A percentile compares a stretch with the other conserved stretches of the same genome.
These are phyloP conservation scores for Albula goreensis DNA, from an alignment of 2,113 vertebrate species.

Conservation along the genomic window DNA sequence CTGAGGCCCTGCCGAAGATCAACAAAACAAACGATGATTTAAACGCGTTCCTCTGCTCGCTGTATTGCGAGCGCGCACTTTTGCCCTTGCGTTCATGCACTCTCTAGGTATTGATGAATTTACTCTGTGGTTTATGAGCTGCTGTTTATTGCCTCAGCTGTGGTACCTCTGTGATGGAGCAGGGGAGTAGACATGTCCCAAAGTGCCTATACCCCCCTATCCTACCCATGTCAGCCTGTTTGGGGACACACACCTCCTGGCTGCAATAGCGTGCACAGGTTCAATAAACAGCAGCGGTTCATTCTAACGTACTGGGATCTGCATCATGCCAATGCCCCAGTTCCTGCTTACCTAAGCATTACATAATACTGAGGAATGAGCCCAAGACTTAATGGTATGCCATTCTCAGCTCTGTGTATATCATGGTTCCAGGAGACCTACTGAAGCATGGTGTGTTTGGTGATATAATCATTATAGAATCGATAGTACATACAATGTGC, in stretches of 20 bases:
- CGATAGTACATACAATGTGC: background rate
- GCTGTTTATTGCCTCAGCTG: background rate
- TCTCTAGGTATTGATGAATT: background rate
- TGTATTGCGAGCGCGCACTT: background rate
- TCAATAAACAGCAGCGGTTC: background rate
- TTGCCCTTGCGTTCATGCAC: background rate
- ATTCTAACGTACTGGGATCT: background rate
- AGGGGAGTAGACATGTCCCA: background rate
- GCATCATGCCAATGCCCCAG: background rate
- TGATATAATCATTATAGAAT: background rate
- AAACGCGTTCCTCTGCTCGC: background rate
- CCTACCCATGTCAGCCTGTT: background rate
- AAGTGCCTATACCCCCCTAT: background rate
- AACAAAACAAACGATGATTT: background rate
- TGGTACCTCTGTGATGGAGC: background rate
- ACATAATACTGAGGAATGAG: background rate
- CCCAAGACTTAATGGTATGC: background rate
- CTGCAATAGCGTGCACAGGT: background rate
- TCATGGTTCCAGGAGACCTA: background rate
- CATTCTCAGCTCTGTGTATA: background rate
- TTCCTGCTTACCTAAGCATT: background rate
- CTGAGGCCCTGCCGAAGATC: background rate
- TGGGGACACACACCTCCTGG: background rate
- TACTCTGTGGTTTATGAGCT: background rate
- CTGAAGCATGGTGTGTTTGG: background rate